Base-by-base conservation (phyloP, 2,797 vertebrate species). In the Anabas testudineus region DNA sequence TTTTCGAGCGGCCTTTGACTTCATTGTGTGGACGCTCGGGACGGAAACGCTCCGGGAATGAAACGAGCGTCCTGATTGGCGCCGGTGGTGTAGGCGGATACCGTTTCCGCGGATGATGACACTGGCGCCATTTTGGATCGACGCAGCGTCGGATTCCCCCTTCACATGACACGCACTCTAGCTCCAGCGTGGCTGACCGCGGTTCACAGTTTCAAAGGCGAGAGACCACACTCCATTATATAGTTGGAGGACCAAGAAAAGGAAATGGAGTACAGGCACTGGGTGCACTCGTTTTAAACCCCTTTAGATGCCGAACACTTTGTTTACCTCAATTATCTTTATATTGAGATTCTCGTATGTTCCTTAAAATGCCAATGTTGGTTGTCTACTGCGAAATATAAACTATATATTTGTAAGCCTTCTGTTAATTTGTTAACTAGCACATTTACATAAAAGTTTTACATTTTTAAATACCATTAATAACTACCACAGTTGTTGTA, bases 1-100 rank as follows among this genome's bases (percentile, higher is more conserved):
- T 90, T 87, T 90, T 86, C 90, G 72, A 90, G 85, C 93, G 93
- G 94, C 94, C 94, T 94, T 93, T 93, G 91, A 92, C 88, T 94
- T 87, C 83, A 60, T 62, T 84, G 81, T 87, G 83, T 86, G 89
- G 86, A 89, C 87, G 41, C 49, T 61, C 3, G 74, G 80, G 75
- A 87, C 85, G 90, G 88, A 91, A 90, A 88, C 77, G 86, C 84
- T 74, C 63, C 30, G 36, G 57, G 41, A 62, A 78, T 86, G 79
- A 89, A 81, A 93, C 87, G 61, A 61, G 54, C 46, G 7, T 19
- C 41, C 71, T 76, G 87, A 94, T 95, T 88, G 93, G 94, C 53
- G 5, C 28, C 19, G 10, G 21, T 5, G 46, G 26, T 49, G 72
- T 86, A 62, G 93, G 94, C 80, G 91, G 92, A 72, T 61, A 74